Base-by-base conservation (phyloP, 2,113 vertebrate genomes). In the Tragelaphus imberbis region DNA sequence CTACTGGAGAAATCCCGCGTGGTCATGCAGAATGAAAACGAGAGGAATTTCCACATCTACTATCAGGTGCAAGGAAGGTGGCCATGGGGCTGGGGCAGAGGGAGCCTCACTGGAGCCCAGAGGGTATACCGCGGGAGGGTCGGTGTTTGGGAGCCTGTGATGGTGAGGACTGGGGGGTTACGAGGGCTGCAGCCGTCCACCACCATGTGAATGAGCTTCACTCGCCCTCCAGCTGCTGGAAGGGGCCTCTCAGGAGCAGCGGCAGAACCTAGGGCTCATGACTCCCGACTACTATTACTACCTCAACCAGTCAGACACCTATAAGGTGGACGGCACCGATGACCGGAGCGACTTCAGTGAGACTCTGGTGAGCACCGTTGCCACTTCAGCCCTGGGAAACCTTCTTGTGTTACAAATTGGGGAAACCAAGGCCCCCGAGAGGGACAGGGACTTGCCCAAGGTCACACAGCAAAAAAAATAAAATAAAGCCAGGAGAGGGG, bases 21-120 rank as follows among this genome's bases (percentile, higher is more conserved):
- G 97, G 99, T 99, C 98, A 99, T 98, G 98, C 99, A 99, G 98
- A 99, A 99, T 0, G 99, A 99, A 98, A 99, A 98, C 0, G 99
- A 99, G 98, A 99, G 99, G 97, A 99, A 99, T 95, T 99, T 99
- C 98, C 99, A 99, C 98, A 99, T 99, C 98, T 99, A 99, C 98
- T 99, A 99, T 80, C 99, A 99, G 99, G 99, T 99, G 96, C 0
- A 0, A 28, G n/a, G 28, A 25, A 10, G 11, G 9, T 21, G 59
- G 0, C 1, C 0, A 0, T 2, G 81, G 33, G 55, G 5, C 47
- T 2, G 8, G 28, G n/a, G 47, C 30, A 8, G 27, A 17, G 79
- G 68, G 58, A 30, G 27, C 51, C 40, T 28, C 27, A 7, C 40
- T n/a, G 56, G 30, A 27, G 13, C 40, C 65, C 49, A 4, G 27